Percentiles rank a stretch among this genome's conserved stretches.
phyloP scores from a whole-genome alignment of 1,140 invertebrate species.

The Plutomurus gul region DNA sequence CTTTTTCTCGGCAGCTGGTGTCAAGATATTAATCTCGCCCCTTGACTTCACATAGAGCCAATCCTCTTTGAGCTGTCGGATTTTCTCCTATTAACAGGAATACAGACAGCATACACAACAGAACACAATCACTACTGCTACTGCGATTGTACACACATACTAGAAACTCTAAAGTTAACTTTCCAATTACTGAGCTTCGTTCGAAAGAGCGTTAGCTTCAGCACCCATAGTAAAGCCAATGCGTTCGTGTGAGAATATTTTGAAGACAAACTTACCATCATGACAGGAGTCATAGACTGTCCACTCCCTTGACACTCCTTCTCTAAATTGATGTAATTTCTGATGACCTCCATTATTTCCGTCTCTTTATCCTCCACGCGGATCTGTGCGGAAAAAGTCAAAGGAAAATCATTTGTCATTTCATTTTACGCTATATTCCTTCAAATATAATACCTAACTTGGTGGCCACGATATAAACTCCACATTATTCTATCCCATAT shows the following conservation, averaged over 20 bases:
- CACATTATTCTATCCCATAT: no score
- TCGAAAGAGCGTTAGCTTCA: no score
- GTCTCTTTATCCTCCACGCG: conserved; percentile 64
- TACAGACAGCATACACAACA: no score
- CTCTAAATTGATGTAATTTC: conserved; percentile 71
- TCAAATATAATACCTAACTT: no score
- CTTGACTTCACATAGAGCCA: conserved; percentile 65
- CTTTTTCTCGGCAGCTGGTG: conserved; percentile 43
- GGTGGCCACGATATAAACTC: no score
- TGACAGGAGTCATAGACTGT: conserved; percentile 47
- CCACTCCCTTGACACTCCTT: conserved; percentile 57
- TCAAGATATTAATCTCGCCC: conserved; percentile 55
- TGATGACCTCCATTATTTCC: conserved; percentile 69
- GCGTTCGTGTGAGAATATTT: no score
- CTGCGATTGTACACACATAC: no score
- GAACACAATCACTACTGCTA: no score
- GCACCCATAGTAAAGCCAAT: no score
- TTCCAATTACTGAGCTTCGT: no score
- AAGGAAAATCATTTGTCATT: neutral
- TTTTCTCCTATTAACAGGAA: conserved; percentile 59
- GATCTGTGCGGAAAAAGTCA: conserved; percentile 27
- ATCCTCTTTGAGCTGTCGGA: conserved; percentile 65
- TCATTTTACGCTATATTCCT: neutral
- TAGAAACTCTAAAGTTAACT: no score
- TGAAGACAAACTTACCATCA: conserved; percentile 49